A percentile compares a stretch with the other conserved stretches of the same genome.
phyloP scores from a whole-genome alignment of 1,140 invertebrate species.

The Drosophila bocqueti region DNA sequence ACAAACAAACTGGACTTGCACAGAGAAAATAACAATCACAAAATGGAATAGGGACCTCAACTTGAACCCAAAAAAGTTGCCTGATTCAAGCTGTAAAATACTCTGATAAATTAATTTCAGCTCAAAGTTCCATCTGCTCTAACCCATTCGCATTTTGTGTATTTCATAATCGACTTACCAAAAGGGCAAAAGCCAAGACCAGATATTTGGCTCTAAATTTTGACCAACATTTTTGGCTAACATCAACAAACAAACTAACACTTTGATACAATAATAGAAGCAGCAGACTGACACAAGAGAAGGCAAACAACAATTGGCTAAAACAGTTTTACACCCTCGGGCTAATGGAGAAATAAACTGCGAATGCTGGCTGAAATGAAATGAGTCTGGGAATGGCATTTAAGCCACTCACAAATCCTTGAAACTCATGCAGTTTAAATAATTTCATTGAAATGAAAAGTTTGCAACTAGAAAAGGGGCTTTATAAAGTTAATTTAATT shows the following conservation, averaged over 20 bases:
- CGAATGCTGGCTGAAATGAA: slow-evolving; percentile 2
- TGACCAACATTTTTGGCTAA: slow-evolving; percentile 33
- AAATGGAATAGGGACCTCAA: not conserved
- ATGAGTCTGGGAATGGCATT: slow-evolving; percentile 2
- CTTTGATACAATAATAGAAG: not conserved
- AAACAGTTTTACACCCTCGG: slow-evolving; percentile 15
- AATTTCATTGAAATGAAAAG: not conserved
- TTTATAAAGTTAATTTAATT: not conserved
- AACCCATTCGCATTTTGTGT: slow-evolving; percentile 14
- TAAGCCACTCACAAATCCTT: not conserved
- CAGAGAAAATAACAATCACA: not conserved
- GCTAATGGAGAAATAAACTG: slow-evolving; percentile 12
- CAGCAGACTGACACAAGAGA: not conserved
- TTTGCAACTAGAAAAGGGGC: not conserved
- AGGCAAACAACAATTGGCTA: slow-evolving; percentile 25
- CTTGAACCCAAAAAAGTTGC: not conserved
- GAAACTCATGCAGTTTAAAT: not conserved
- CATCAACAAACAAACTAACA: slow-evolving; percentile 27
- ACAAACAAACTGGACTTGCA: not conserved
- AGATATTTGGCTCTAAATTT: slow-evolving; percentile 36
- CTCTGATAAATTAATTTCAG: slow-evolving; percentile 46
- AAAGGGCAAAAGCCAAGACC: slow-evolving; percentile 34
- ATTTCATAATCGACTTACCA: slow-evolving; percentile 46
- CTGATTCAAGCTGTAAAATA: not conserved
- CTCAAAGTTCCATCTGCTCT: slow-evolving; percentile 26